phyloP scores from a whole-genome alignment of 2,797 vertebrate species.

The Lutjanus campechanus region DNA sequence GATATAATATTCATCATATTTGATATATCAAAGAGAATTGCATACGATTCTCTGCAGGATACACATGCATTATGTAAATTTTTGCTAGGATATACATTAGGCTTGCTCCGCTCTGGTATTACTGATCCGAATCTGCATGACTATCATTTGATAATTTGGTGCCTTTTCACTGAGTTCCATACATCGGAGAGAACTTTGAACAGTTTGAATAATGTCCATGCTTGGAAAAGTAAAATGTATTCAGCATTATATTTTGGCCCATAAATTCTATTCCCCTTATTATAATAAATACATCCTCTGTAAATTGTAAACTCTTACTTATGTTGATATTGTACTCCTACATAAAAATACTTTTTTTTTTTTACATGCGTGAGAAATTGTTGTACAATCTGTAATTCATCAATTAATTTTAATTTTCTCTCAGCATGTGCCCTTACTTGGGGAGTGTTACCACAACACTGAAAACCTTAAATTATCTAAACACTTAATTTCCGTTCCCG shows the following conservation, averaged over 20 bases:
- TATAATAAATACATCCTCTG: neutral
- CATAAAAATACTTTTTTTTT: neutral
- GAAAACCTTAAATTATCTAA: constrained; percentile 9
- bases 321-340: neutral
- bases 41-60: neutral
- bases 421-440: neutral
- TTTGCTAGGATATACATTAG: constrained; percentile 9
- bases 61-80: constrained; percentile 8
- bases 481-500: neutral
- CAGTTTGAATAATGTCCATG: constrained; percentile 3
- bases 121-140: constrained; percentile 1
- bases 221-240: constrained; percentile 1
- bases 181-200: neutral
- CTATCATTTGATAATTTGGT: constrained; percentile 21
- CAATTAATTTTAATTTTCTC: constrained; percentile 7
- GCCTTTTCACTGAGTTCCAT: constrained; percentile 5
- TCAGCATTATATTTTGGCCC: neutral
- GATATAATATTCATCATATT: constrained; percentile 24
- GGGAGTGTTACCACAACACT: constrained; percentile 4
- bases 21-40: constrained; percentile 7
- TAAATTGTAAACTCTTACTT: neutral
- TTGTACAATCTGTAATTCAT: neutral
- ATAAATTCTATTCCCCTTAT: neutral
- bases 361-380: neutral
- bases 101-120: constrained; percentile 1